These are phyloP conservation scores for Florisuga fusca DNA, from an alignment of 2,797 vertebrate species.

Conservation along the genomic window DNA sequence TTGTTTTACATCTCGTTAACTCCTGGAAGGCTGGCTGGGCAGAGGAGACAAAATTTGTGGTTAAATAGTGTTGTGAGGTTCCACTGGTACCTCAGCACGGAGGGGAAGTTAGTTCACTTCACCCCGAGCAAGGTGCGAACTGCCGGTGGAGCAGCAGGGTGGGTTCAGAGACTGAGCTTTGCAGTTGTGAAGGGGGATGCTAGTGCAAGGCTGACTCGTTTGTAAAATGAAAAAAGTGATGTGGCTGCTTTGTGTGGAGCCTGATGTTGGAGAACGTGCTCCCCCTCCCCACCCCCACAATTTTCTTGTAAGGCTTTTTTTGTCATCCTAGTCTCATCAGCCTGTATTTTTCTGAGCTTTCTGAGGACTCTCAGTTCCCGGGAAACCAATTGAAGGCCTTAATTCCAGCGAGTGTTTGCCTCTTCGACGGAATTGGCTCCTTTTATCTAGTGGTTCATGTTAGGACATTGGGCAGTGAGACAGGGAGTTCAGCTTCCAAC, in stretches of 20 bases:
- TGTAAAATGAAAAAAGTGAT: neutral
- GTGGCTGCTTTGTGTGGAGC: neutral
- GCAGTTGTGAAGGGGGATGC: fast-evolving
- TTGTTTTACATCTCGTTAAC: neutral
- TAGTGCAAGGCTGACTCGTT: neutral
- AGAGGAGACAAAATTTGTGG: neutral
- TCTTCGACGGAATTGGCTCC: fast-evolving
- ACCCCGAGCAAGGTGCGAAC: neutral
- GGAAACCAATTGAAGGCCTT: neutral
- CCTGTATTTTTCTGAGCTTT: neutral
- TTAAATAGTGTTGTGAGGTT: neutral
- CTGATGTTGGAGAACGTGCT: neutral
- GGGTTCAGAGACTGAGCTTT: fast-evolving
- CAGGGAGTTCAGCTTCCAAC: neutral
- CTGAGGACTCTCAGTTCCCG: neutral
- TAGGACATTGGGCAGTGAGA: neutral
- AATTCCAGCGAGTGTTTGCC: neutral
- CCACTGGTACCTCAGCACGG: neutral
- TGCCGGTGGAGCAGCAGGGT: neutral
- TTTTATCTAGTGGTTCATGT: neutral
- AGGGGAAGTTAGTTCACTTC: neutral
- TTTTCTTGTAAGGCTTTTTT: neutral
- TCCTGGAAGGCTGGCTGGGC: neutral
- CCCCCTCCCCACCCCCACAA: fast-evolving
- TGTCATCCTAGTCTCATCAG: neutral